Base-by-base conservation (phyloP, 1,140 invertebrate species). In the Bombus waltoni region DNA sequence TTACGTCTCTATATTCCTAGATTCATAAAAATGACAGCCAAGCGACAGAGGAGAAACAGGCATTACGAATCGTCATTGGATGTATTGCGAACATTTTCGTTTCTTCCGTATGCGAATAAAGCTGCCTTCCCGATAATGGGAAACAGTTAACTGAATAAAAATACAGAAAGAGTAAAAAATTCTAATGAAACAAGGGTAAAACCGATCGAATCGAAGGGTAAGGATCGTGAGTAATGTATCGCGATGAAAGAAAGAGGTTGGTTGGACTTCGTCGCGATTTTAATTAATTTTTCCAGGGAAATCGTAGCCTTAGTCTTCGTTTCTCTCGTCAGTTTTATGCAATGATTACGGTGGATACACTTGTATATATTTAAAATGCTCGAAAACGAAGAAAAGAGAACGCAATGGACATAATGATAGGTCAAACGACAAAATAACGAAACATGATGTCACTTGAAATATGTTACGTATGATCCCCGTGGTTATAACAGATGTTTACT, bases 241-340 rank as follows among this genome's bases (percentile, higher is more conserved):
- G 44, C 18, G 53, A 59, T 18, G 57, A 28, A 65, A 62, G 6
- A n/a, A 28, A 18, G 8, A 18, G 11, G 25, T 38, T 18, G 53
- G 77, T 38, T 47, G 32, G 65, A n/a, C 57, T 66, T 47, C 40
- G 59, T 78, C 70, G 76, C 79, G 83, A 80, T 76, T 90, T 89
- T 81, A 75, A 89, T 15, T 68, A 86, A 78, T 77, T 82, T 89
- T 90, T 89, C 74, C 77, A 88, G 72, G 71, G 65, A 62, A 89
- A 73, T 81, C 83, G 83, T 82, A 89, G 76, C 71, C 68, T 81
- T 81, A 87, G 81, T 87, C 81, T 86, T 81, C 57, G 76, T 89
- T 89, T 89, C 88, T 90, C 81, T 87, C 73, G 80, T 87, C 81
- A 40, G 72, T 90, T 90, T 87, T 72, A 70, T 40, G 87, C 71